These are phyloP conservation scores for Halyomorpha halys DNA, from an alignment of 1,140 invertebrate species.

Conservation along the genomic window DNA sequence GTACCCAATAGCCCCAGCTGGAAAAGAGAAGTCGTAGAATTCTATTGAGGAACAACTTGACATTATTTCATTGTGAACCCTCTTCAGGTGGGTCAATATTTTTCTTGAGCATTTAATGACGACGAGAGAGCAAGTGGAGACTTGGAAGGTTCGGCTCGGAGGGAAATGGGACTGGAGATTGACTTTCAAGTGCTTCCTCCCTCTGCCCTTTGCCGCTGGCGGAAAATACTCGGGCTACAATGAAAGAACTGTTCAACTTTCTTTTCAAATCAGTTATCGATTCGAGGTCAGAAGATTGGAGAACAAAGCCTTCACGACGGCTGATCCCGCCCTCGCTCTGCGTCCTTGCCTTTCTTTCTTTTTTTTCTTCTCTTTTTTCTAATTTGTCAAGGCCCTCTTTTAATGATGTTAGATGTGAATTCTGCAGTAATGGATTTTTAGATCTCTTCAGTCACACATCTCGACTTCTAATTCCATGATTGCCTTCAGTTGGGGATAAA, in stretches of 20 bases:
- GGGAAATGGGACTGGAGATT: constrained; percentile 2
- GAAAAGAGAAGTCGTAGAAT: too few relatives aligned
- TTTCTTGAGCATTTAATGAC: too few relatives aligned
- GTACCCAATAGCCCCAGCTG: too few relatives aligned
- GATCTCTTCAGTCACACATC: too few relatives aligned
- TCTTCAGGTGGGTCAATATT: too few relatives aligned
- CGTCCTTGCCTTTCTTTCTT: constrained; percentile 13
- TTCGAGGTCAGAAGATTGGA: background rate
- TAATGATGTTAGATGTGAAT: too few relatives aligned
- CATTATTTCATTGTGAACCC: too few relatives aligned
- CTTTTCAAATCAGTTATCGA: constrained; percentile 10
- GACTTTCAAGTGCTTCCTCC: constrained; percentile 15
- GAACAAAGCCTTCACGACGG: constrained; percentile 12
- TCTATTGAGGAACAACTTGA: too few relatives aligned
- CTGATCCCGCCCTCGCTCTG: constrained; percentile 5
- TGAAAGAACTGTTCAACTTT: constrained; percentile 10
- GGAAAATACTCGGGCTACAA: background rate
- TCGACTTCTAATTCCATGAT: too few relatives aligned
- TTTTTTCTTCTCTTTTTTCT: constrained; percentile 4
- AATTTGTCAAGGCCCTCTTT: too few relatives aligned
- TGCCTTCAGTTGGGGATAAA: too few relatives aligned
- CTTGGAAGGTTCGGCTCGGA: background rate
- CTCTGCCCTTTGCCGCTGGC: background rate
- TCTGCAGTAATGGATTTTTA: too few relatives aligned
- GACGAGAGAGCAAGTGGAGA: background rate